Evolutionary conservation across 2,888 invertebrate species (phyloP).

Genomic region (Melanargia galathea): DNA sequence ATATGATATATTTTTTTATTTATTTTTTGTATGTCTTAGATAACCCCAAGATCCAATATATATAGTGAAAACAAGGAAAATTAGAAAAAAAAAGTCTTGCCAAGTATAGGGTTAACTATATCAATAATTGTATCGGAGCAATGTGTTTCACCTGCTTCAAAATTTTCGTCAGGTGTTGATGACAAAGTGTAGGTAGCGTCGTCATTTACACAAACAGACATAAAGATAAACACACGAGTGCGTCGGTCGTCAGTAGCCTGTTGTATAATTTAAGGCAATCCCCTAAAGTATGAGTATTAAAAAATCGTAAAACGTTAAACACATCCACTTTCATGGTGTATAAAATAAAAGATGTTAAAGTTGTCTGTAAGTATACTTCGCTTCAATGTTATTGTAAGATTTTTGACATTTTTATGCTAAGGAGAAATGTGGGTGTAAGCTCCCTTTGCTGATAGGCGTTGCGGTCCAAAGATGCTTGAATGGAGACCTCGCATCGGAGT

Average conservation of each 20-base stretch:
- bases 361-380: background rate
- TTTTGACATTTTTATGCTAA: background rate
- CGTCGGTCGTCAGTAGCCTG: slow-evolving; percentile 27
- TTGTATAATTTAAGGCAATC: slow-evolving; percentile 28
- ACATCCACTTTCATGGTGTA: slow-evolving; percentile 14
- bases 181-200: slow-evolving; percentile 1
- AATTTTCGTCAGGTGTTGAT: background rate
- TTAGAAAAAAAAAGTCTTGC: too few relatives aligned
- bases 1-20: too few relatives aligned
- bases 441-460: too few relatives aligned
- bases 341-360: slow-evolving; percentile 14
- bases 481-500: too few relatives aligned
- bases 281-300: slow-evolving; percentile 39
- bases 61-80: too few relatives aligned
- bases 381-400: background rate
- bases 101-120: too few relatives aligned
- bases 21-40: too few relatives aligned
- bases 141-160: background rate
- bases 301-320: slow-evolving; percentile 42
- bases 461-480: too few relatives aligned
- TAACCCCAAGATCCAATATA: too few relatives aligned
- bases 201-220: slow-evolving; percentile 8
- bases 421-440: background rate
- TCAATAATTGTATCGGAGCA: too few relatives aligned
- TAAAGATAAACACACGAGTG: slow-evolving; percentile 20